Evolutionary conservation across 2,888 invertebrate genomes (phyloP).

Genomic region (Lasioglossum leucozonium): DNA sequence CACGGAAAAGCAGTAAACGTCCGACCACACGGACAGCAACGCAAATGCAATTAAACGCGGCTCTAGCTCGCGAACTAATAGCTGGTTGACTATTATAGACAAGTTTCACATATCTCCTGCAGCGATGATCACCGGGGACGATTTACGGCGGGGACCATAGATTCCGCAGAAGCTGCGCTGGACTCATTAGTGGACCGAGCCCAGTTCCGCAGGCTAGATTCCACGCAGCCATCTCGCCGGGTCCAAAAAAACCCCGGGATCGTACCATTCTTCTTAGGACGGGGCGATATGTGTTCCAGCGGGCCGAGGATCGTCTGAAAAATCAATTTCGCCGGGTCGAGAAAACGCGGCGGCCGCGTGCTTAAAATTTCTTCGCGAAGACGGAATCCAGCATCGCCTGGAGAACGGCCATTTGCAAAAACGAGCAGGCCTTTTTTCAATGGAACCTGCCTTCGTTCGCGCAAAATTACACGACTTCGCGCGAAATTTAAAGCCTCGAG

Average conservation of each 20-base stretch:
- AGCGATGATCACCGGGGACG: conserved; percentile 3
- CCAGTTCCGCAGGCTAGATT: conserved; percentile 6
- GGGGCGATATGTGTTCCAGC: neutral
- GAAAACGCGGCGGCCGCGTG: neutral
- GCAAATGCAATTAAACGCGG: conserved; percentile 10
- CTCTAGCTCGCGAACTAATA: neutral
- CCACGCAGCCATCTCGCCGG: neutral
- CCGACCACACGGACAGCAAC: neutral
- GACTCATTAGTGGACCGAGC: neutral
- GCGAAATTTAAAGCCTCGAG: neutral
- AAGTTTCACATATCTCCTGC: conserved; percentile 6
- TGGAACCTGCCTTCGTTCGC: neutral
- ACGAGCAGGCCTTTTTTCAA: neutral
- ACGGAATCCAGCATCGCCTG: neutral
- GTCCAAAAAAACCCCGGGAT: neutral
- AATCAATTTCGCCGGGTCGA: neutral
- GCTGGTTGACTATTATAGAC: neutral
- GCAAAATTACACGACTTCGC: neutral
- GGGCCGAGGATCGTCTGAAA: neutral
- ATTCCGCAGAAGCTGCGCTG: neutral
- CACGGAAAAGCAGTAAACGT: conserved; percentile 7
- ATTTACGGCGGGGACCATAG: neutral
- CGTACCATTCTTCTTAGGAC: neutral
- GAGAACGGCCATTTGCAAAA: neutral
- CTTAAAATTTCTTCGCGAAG: neutral